These are phyloP conservation scores for Clepsis dumicolana DNA, from an alignment of 2,888 invertebrate species.

Conservation along the genomic window DNA sequence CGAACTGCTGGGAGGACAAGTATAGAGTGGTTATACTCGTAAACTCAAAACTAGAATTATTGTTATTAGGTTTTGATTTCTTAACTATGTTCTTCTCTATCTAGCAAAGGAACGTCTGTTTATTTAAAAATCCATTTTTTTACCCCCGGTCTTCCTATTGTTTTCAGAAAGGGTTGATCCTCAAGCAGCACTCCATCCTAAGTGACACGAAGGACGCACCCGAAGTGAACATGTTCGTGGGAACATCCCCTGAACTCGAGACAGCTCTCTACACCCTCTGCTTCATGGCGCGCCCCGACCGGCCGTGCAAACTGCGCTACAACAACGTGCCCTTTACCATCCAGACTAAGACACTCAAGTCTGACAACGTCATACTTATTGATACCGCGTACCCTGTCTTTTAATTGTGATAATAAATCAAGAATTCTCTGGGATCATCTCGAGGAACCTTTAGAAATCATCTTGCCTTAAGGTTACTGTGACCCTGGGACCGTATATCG, in stretches of 20 bases:
- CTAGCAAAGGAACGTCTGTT: no score
- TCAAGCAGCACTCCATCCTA: conserved; percentile 91
- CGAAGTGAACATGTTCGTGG: conserved; percentile 92
- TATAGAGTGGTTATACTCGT: no score
- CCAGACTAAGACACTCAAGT: conserved; percentile 72
- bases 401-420: conserved; percentile 47
- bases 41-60: no score
- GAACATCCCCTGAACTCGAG: conserved; percentile 96
- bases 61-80: no score
- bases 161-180: conserved; percentile 91
- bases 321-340: conserved; percentile 77
- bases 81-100: no score
- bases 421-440: neutral
- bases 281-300: conserved; percentile 92
- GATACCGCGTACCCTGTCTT: conserved; percentile 75
- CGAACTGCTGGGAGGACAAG: no score
- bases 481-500: neutral
- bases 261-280: conserved; percentile 95
- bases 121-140: no score
- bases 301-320: conserved; percentile 88
- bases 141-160: neutral
- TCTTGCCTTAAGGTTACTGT: neutral
- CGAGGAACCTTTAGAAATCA: neutral
- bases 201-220: conserved; percentile 91
- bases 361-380: conserved; percentile 73